These are phyloP conservation scores for Gnathonemus longibarbis DNA, from an alignment of 2,113 vertebrate genomes.

Conservation along the genomic window DNA sequence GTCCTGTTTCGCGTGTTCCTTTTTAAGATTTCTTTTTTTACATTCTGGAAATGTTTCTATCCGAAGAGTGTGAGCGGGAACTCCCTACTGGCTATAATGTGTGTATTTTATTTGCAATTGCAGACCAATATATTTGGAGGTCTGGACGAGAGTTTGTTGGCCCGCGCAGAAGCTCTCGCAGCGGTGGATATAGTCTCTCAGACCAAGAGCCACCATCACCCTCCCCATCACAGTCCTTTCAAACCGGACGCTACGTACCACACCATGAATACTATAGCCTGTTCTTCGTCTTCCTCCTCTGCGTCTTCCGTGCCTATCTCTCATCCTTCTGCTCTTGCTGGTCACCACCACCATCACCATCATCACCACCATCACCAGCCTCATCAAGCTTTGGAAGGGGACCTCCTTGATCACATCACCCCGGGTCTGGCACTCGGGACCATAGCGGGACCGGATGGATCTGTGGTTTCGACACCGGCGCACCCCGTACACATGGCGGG, in stretches of 20 bases:
- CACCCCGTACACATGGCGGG: constrained; percentile 91
- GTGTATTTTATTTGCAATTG: constrained; percentile 98
- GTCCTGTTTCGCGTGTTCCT: constrained; percentile 67
- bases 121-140: constrained; percentile 99
- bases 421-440: constrained; percentile 87
- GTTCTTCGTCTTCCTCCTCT: constrained; percentile 87
- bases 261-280: constrained; percentile 97
- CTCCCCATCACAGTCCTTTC: constrained; percentile 96
- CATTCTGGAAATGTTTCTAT: constrained; percentile 79
- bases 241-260: constrained; percentile 98
- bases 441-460: constrained; percentile 88
- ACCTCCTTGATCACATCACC: constrained; percentile 95
- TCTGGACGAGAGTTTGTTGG: constrained; percentile 99
- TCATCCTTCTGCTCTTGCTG: constrained; percentile 80
- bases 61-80: constrained; percentile 63
- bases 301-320: constrained; percentile 89
- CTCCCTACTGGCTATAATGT: constrained; percentile 93
- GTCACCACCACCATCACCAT: constrained; percentile 75
- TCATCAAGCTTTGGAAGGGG: constrained; percentile 91
- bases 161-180: constrained; percentile 98
- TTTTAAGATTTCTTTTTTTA: constrained; percentile 56
- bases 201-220: constrained; percentile 93
- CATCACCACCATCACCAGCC: constrained; percentile 92
- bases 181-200: constrained; percentile 98
- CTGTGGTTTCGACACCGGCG: constrained; percentile 86